Base-by-base conservation (phyloP, 92 coral and sea anemone genomes). In the Plumapathes pennacea region DNA sequence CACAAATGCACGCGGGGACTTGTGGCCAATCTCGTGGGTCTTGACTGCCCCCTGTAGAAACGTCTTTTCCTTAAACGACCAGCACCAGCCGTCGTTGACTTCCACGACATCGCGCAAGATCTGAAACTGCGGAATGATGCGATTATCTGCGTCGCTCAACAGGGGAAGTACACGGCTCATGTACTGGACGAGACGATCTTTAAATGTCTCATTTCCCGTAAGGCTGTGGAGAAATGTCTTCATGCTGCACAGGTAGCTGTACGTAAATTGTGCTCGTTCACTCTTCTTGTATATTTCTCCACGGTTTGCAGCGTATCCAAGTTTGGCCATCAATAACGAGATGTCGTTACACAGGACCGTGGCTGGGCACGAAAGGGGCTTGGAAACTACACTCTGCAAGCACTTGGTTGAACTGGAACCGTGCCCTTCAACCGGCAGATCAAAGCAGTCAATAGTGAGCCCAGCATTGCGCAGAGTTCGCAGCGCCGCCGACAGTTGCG, bases 271-370 rank as follows among this genome's bases (percentile, higher is more conserved):
- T 10, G 66, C 30, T 5, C 55, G 10, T 0, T 50, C 13, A 26
- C 18, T 44, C 20, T 4, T 39, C 64, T 70, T 69, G 58, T 26
- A 70, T 0, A 77, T 59, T 18, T 50, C 78, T 12, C 84, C 84
- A 10, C 58, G 36, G 27, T 50, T 25, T 22, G n/a, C 37, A 0
- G 45, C 48, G 33, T 42, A 74, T 5, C 46, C 26, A 0, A 76
- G 41, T 27, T 58, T 67, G 19, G 38, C 46, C 58, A 73, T 26
- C 8, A 27, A 68, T 13, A 47, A 25, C 22, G 50, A 54, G 13
- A 76, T 76, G 54, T 76, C 77, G 37, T 68, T 76, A 51, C 54
- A 51, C 5, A 69, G 37, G 12, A 75, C 69, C 17, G 75, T 66
- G 1, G 66, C 34, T 39, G 62, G 75, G 32, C 68, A 45, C 14